Conservation (phyloP, 2,888 invertebrate species). For the Aphelenchoides bicaudatus region DNA sequence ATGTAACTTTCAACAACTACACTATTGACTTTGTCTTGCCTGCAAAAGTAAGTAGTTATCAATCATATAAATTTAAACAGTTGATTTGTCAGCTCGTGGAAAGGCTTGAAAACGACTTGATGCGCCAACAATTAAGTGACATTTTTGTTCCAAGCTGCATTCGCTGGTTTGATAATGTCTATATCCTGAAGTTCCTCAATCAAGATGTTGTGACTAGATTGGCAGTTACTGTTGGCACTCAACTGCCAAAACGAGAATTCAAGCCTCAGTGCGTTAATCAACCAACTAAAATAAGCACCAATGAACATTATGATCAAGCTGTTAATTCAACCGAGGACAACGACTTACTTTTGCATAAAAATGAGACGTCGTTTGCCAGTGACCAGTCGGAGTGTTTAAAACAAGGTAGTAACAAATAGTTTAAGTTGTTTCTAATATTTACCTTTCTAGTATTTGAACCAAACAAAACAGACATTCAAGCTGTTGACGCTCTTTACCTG, state of each 20-base stretch:
- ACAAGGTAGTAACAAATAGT: slow-evolving; percentile 3
- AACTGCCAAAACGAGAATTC: slow-evolving; percentile 5
- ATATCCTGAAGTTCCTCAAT: no score
- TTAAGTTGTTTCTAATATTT: not conserved
- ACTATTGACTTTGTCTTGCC: not conserved
- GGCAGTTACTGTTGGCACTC: not conserved
- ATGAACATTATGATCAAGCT: not conserved
- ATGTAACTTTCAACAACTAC: slow-evolving; percentile 3
- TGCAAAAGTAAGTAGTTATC: not conserved
- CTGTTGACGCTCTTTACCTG: not conserved
- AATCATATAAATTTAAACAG: not conserved
- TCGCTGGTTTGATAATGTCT: no score
- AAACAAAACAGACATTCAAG: no score
- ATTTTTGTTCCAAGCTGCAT: no score
- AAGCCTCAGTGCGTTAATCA: not conserved
- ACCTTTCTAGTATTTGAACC: slow-evolving; percentile 6
- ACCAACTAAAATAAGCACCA: not conserved
- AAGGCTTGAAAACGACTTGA: not conserved
- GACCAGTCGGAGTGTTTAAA: not conserved
- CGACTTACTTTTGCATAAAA: not conserved
- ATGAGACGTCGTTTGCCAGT: not conserved
- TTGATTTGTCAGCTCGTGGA: not conserved
- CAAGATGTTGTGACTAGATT: slow-evolving; percentile 1
- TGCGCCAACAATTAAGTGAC: no score
- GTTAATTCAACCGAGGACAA: not conserved